These are phyloP conservation scores for Drosophila insularis DNA, from an alignment of 1,140 invertebrate species.

Conservation along the genomic window DNA sequence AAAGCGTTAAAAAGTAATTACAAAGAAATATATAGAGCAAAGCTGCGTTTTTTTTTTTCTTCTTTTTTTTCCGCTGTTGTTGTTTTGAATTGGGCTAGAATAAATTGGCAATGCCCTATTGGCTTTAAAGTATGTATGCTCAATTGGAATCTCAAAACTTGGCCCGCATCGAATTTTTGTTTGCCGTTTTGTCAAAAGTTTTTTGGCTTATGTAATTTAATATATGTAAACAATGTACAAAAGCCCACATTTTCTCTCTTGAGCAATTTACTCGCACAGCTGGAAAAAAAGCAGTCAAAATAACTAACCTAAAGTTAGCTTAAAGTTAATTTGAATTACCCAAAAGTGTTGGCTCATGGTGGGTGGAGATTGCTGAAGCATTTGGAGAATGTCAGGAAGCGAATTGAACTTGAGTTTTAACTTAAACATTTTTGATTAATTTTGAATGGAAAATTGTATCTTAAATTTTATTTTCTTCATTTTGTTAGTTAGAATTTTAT, in stretches of 20 bases:
- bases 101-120: constrained; percentile 25
- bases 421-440: not conserved
- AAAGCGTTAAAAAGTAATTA: constrained; percentile 24
- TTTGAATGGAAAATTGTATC: not conserved
- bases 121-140: not conserved
- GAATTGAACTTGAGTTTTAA: not conserved
- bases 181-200: constrained; percentile 10
- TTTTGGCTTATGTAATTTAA: constrained; percentile 17
- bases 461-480: too few relatives aligned
- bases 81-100: constrained; percentile 41
- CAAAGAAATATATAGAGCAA: constrained; percentile 33
- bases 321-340: not conserved
- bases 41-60: constrained; percentile 30
- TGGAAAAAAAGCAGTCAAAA: not conserved
- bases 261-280: not conserved
- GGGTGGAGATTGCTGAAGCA: not conserved
- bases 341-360: not conserved
- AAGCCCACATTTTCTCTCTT: constrained; percentile 2
- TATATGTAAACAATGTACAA: constrained; percentile 9
- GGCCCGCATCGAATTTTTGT: constrained; percentile 41
- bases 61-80: not conserved
- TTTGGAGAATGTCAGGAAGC: not conserved
- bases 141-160: constrained; percentile 17
- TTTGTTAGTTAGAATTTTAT: too few relatives aligned
- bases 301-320: too few relatives aligned